Evolutionary conservation across 2,888 invertebrate species (phyloP).

Genomic region (Pasiphila rectangulata): DNA sequence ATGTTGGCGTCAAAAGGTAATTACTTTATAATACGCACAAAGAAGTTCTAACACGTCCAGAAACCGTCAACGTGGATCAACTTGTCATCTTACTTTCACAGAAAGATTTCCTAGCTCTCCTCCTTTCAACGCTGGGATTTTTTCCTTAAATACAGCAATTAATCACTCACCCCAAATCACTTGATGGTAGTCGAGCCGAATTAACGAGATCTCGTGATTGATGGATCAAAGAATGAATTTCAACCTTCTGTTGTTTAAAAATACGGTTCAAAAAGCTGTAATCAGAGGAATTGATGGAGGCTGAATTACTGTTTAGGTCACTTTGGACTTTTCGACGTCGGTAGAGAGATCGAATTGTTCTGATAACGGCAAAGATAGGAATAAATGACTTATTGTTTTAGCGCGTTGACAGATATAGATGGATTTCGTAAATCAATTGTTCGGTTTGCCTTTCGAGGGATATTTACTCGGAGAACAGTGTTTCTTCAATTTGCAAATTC

Average conservation of each 20-base stretch:
- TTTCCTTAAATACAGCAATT: slow-evolving; percentile 3
- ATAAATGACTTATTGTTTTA: background rate
- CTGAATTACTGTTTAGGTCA: background rate
- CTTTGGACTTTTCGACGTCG: background rate
- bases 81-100: background rate
- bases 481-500: too few relatives aligned
- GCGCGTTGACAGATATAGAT: background rate
- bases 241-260: slow-evolving; percentile 6
- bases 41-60: too few relatives aligned
- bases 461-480: too few relatives aligned
- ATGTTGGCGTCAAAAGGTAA: too few relatives aligned
- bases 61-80: too few relatives aligned
- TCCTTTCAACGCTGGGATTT: slow-evolving; percentile 1
- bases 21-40: too few relatives aligned
- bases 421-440: background rate
- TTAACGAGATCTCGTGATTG: slow-evolving; percentile 25
- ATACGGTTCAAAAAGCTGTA: slow-evolving; percentile 8
- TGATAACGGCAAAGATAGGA: background rate
- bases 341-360: slow-evolving; percentile 1
- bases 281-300: background rate
- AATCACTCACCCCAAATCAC: slow-evolving; percentile 6
- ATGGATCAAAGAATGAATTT: slow-evolving; percentile 14
- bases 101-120: slow-evolving; percentile 1
- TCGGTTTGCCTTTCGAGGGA: slow-evolving; percentile 1
- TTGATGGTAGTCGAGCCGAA: slow-evolving; percentile 7